phyloP scores from a whole-genome alignment of 2,113 vertebrate genomes.

The Capreolus pygargus region DNA sequence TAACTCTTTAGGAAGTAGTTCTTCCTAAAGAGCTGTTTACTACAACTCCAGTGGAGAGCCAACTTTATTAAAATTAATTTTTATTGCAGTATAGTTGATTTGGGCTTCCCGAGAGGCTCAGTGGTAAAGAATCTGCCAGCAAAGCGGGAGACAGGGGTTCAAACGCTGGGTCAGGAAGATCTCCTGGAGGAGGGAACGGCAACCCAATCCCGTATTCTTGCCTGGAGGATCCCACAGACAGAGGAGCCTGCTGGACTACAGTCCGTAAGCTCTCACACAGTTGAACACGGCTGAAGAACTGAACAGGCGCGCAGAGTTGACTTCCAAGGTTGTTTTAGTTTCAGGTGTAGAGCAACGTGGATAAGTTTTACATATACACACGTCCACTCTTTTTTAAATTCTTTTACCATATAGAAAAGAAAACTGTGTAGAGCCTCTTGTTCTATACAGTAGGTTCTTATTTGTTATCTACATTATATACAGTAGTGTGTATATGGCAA shows the following conservation, averaged over 20 bases:
- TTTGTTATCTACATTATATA: background rate
- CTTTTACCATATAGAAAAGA: background rate
- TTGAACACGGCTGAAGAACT: rapidly evolving
- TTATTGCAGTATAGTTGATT: background rate
- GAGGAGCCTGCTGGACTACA: background rate
- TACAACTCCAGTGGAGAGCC: background rate
- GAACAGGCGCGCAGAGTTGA: rapidly evolving
- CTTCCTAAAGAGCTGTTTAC: background rate
- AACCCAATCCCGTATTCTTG: background rate
- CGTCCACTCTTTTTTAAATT: background rate
- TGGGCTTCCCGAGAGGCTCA: background rate
- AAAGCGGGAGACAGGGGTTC: background rate
- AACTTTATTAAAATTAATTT: background rate
- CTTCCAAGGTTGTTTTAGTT: background rate
- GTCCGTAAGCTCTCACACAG: background rate
- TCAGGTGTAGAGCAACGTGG: rapidly evolving
- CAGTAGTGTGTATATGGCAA: background rate
- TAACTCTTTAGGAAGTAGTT: background rate
- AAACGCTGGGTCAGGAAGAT: background rate
- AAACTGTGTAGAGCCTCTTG: background rate
- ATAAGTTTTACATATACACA: background rate
- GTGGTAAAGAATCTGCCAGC: background rate
- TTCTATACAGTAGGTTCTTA: background rate
- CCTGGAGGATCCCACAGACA: background rate
- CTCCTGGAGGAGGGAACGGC: background rate